Base-by-base conservation (phyloP, 2,113 vertebrate genomes). In the Chrysemys picta region DNA sequence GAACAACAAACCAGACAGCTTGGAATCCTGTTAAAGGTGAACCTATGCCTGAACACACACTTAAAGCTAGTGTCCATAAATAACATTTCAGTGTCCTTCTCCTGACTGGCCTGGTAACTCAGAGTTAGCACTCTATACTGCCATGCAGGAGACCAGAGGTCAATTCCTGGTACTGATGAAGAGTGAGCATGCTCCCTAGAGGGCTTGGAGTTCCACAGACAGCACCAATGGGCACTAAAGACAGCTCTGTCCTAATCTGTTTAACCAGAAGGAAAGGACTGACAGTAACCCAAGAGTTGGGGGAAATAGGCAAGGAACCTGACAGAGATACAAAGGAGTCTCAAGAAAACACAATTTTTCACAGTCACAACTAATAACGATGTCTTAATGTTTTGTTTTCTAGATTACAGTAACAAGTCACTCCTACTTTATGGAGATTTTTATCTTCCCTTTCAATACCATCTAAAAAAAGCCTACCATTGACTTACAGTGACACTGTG, bases 261-360 rank as follows among this genome's bases (percentile, higher is more conserved):
- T 52, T 6, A 80, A 31, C 54, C 93, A 96, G 86, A 89, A 93
- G 87, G 65, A 96, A 87, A 50, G 6, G 38, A 93, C 82, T 38
- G 62, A n/a, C 16, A n/a, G 65, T 69, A 69, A 69, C 65, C 31
- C 35, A 69, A 69, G 65, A 69, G 65, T n/a, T 69, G 65, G 8
- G 35, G 35, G 35, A n/a, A 69, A 8, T 8, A 16, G 31, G 59
- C 82, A 42, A 88, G 87, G 82, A 6, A 80, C 12, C 24, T 13
- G 21, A 1, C 35, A 56, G 85, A 29, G 91, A 53, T 47, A 25
- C 53, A 62, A 81, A 42, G 31, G 1, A 93, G 25, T 42, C 59
- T 11, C 82, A 79, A n/a, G 84, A 85, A 85, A 82, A 47, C 42
- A 22, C 14, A 45, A 17, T 17, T 45, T 57, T 38, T 57, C 53